Conservation (phyloP, 2,888 invertebrate genomes). For the Poecilus cupreus region DNA sequence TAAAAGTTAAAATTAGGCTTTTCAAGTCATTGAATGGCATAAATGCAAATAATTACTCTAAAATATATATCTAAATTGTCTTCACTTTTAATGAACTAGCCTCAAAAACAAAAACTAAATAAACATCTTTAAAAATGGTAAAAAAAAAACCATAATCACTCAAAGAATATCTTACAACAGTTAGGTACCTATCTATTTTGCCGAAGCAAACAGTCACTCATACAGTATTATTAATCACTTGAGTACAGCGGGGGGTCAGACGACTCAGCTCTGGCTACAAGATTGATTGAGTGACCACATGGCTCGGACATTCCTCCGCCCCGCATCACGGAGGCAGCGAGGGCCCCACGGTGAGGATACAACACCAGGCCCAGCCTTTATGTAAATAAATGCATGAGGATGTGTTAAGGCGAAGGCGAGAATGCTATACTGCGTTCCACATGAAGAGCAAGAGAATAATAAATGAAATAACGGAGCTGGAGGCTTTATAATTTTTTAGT, state of each 20-base stretch:
- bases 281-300: slow-evolving; percentile 49
- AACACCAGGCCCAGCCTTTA: slow-evolving; percentile 36
- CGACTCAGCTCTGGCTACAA: not conserved
- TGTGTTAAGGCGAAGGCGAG: not conserved
- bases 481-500: too few relatives aligned
- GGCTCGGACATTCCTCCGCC: not conserved
- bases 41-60: too few relatives aligned
- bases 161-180: slow-evolving; percentile 1
- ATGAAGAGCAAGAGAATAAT: not conserved
- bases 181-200: not conserved
- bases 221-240: slow-evolving; percentile 21
- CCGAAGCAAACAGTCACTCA: slow-evolving; percentile 19
- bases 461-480: not conserved
- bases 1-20: too few relatives aligned
- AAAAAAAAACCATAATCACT: not conserved
- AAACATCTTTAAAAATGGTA: too few relatives aligned
- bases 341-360: not conserved
- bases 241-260: not conserved
- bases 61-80: too few relatives aligned
- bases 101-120: not conserved
- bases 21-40: too few relatives aligned
- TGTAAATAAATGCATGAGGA: slow-evolving; percentile 40
- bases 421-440: not conserved
- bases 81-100: too few relatives aligned
- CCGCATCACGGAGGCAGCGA: not conserved